Base-by-base conservation (phyloP, 1,140 invertebrate species). In the Lineus longissimus region DNA sequence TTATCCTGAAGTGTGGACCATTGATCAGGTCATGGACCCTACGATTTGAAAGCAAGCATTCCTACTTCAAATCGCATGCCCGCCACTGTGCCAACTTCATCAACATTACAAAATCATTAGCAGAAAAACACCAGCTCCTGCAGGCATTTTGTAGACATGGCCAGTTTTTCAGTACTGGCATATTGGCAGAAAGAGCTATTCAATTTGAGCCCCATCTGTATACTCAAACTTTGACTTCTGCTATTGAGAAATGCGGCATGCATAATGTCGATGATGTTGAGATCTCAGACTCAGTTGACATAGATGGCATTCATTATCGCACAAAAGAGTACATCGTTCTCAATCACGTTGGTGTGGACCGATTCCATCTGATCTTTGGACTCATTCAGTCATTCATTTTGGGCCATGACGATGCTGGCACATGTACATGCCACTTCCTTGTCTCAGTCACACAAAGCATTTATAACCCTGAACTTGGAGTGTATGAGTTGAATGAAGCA, bases 11-110 rank as follows among this genome's bases (percentile, higher is more conserved):
- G 29, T 59, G 74, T 73, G 67, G 71, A 69, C 27, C 74, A 68
- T 62, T 65, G 73, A 36, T 74, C 7, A 72, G 71, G 66, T 66
- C 70, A 22, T 77, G 76, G 69, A 68, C 57, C 6, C 57, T 80
- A 59, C 59, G 72, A 27, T 73, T 72, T 62, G 73, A 76, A 66
- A 74, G 72, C 23, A 74, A 77, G 60, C 72, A 76, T 62, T 59
- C 58, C 13, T 75, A 63, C 65, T 74, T 78, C 9, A 74, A 73
- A 64, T 66, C 64, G 51, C 61, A 60, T 59, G 71, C 74, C 43
- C 64, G 69, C 51, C 51, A 63, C 19, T 23, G n/a, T 27, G 19
- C n/a, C 9, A 51, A 51, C n/a, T 51, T 51, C 25, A 51, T 51
- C 25, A 51, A 51, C n/a, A 51, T 51, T 23, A 51, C 47, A 23